Evolutionary conservation across 2,113 vertebrate genomes (phyloP).

Genomic region (Hemiprocne comata): DNA sequence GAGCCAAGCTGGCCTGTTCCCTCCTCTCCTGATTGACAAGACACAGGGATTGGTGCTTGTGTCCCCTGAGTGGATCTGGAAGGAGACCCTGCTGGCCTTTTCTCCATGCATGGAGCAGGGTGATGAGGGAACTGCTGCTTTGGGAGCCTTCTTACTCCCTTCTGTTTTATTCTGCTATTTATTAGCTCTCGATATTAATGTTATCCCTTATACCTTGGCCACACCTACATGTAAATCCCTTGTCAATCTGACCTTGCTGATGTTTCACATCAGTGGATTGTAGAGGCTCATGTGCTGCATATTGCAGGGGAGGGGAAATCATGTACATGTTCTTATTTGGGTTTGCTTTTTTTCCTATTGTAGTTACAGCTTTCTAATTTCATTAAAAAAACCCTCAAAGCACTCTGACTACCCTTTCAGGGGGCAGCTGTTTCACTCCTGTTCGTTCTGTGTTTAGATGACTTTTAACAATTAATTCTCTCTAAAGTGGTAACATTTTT

Average conservation of each 20-base stretch:
- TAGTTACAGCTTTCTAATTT: not conserved
- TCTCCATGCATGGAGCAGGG: accelerated
- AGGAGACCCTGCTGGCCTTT: not conserved
- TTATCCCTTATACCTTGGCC: not conserved
- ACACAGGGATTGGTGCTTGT: not conserved
- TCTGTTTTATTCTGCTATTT: not conserved
- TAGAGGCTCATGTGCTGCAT: not conserved
- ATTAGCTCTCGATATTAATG: not conserved
- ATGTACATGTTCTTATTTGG: accelerated
- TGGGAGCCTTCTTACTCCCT: not conserved
- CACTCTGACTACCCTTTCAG: not conserved
- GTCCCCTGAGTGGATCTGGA: not conserved
- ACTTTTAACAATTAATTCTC: not conserved
- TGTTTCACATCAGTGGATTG: not conserved
- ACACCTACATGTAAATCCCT: not conserved
- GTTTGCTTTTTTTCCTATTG: not conserved
- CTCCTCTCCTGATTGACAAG: accelerated
- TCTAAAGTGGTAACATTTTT: not conserved
- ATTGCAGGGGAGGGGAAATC: not conserved
- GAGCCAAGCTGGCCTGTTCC: not conserved
- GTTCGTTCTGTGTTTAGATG: not conserved
- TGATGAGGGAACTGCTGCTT: not conserved
- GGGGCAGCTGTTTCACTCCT: not conserved
- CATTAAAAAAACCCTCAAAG: not conserved
- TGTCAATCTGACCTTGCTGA: not conserved